Evolutionary conservation across 2,888 invertebrate species (phyloP).

Genomic region (Diarsia brunnea): DNA sequence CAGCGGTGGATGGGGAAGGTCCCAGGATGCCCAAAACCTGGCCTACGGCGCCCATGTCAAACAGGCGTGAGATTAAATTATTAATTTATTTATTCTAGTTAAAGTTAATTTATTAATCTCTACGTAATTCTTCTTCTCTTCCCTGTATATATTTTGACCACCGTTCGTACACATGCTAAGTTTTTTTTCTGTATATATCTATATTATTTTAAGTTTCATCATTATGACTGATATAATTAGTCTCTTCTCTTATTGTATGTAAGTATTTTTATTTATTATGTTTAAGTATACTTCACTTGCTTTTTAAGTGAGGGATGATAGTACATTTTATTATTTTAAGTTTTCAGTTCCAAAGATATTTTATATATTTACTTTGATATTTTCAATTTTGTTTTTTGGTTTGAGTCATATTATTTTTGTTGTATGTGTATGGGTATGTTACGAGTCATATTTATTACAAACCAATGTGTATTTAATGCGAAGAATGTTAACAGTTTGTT

Average conservation of each 20-base stretch:
- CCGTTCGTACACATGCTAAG: constrained; percentile 69
- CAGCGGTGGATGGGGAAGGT: constrained; percentile 92
- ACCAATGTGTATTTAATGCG: constrained; percentile 67
- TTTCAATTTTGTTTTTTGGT: constrained; percentile 63
- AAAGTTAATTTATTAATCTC: constrained; percentile 70
- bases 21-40: constrained; percentile 92
- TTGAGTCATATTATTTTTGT: constrained; percentile 72
- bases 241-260: constrained; percentile 64
- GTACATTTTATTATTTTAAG: constrained; percentile 66
- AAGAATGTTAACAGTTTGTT: constrained; percentile 67
- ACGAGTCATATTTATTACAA: constrained; percentile 83
- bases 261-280: constrained; percentile 64
- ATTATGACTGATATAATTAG: constrained; percentile 74
- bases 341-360: constrained; percentile 87
- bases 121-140: constrained; percentile 48
- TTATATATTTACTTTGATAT: constrained; percentile 64
- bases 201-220: constrained; percentile 67
- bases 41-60: constrained; percentile 93
- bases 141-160: constrained; percentile 66
- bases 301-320: constrained; percentile 53
- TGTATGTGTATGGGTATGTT: constrained; percentile 76
- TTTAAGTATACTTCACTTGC: constrained; percentile 58
- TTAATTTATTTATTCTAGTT: constrained; percentile 75
- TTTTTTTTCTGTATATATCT: constrained; percentile 70
- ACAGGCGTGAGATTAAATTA: constrained; percentile 78